These are phyloP conservation scores for Microctenopoma lineatum DNA, from an alignment of 2,797 vertebrate genomes.

Conservation along the genomic window DNA sequence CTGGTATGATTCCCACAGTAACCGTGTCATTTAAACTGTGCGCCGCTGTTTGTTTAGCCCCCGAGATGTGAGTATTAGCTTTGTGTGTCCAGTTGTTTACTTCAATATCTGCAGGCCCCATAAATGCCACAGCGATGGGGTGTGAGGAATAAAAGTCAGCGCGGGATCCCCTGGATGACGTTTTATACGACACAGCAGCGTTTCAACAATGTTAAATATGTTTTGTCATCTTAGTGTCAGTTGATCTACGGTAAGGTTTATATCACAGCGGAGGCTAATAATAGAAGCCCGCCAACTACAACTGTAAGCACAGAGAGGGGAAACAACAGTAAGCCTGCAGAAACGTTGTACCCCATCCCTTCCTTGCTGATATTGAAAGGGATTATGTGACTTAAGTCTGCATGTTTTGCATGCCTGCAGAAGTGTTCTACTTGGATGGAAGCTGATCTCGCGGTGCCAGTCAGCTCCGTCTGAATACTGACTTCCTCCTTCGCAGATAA, in stretches of 20 bases:
- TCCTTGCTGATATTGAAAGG: constrained; percentile 74
- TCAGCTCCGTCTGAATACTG: constrained; percentile 71
- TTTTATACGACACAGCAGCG: constrained; percentile 40
- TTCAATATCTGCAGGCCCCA: constrained; percentile 53
- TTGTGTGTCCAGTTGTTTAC: constrained; percentile 65
- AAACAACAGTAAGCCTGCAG: constrained; percentile 57
- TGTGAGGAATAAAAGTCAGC: constrained; percentile 37
- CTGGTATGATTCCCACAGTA: constrained; percentile 54
- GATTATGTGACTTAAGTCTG: constrained; percentile 81
- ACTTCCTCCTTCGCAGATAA: constrained; percentile 78
- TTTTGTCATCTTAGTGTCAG: constrained; percentile 44
- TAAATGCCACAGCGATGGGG: constrained; percentile 41
- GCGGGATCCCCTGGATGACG: constrained; percentile 28
- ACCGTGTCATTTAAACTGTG: constrained; percentile 58
- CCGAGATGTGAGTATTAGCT: constrained; percentile 55
- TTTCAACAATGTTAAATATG: constrained; percentile 42
- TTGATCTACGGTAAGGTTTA: constrained; percentile 35
- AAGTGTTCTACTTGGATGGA: constrained; percentile 81
- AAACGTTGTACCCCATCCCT: constrained; percentile 45
- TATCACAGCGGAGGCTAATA: constrained; percentile 55
- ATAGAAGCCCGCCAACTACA: constrained; percentile 52
- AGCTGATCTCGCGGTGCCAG: constrained; percentile 74
- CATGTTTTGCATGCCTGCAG: constrained; percentile 78
- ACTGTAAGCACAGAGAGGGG: constrained; percentile 39
- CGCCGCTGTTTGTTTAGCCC: constrained; percentile 63